Base-by-base conservation (phyloP, 2,113 vertebrate genomes). In the Notarius lentiginosus region DNA sequence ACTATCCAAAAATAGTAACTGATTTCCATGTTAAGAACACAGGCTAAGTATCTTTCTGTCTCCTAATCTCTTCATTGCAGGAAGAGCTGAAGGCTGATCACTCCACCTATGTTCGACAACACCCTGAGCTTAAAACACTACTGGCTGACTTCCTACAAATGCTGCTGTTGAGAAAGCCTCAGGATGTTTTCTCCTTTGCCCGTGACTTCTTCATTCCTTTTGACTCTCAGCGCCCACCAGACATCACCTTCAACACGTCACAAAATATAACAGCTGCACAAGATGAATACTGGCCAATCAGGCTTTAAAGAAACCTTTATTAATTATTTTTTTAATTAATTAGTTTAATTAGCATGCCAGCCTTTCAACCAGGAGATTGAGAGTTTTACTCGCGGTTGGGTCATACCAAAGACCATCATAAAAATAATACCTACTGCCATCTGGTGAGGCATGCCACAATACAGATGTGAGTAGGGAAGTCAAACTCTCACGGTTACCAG, bases 101-200 rank as follows among this genome's bases (percentile, higher is more conserved):
- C 10, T 30, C 70, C 24, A 90, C 91, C 0, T 99, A 98, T 34
- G 10, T 97, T 27, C 93, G 92, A 82, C 94, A 94, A 47, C 97
- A 98, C 86, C 97, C 98, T 0, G 97, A 99, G 87, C 92, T 98
- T 79, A 91, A 84, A 20, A 92, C 92, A 0, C 91, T 99, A 10
- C 73, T 97, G 81, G 94, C 96, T 0, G 97, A 99, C 91, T 99
- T 99, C 90, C 90, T 99, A 83, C 96, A 97, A 88, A 96, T 96
- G 56, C 87, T 99, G 85, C 93, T 99, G 24, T 87, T 99, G n/a
- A 95, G 90, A n/a, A 96, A 96, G 93, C 98, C 98, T 0, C 72
- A 88, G 0, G 94, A 99, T 6, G 92, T 96, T 15, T 83, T 97
- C 87, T 91, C 94, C 73, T 98, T 98, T 68, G 96, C 97, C 0